Evolutionary conservation across 2,888 invertebrate species (phyloP).

Genomic region (Notocelia uddmanniana): DNA sequence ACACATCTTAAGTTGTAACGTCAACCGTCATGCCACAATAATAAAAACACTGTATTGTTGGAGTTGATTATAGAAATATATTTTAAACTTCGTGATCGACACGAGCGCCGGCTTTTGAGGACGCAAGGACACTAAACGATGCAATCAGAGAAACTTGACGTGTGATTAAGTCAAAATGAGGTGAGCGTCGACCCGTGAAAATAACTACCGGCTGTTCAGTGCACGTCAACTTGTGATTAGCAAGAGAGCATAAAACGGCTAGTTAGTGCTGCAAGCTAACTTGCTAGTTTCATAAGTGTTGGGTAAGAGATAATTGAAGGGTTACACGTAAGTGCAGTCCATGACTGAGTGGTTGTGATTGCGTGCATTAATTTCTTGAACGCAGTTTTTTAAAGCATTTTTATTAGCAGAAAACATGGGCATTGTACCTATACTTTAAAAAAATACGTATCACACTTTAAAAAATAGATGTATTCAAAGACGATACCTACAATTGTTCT

Average conservation of each 20-base stretch:
- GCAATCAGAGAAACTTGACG: constrained; percentile 39
- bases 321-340: constrained; percentile 16
- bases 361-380: neutral
- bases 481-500: too few species aligned
- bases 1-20: neutral
- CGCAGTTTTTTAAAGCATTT: neutral
- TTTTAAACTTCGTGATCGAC: constrained; percentile 18
- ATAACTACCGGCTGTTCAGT: constrained; percentile 20
- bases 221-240: constrained; percentile 11
- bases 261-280: constrained; percentile 1
- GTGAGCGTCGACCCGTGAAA: constrained; percentile 36
- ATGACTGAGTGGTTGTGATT: constrained; percentile 14
- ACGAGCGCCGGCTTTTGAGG: constrained; percentile 37
- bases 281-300: constrained; percentile 39
- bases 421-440: too few species aligned
- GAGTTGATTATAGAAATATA: too few species aligned
- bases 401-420: neutral
- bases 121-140: constrained; percentile 45
- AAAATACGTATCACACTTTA: neutral
- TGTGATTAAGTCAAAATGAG: constrained; percentile 27
- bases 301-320: constrained; percentile 27
- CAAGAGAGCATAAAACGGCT: neutral
- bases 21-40: neutral
- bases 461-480: too few species aligned
- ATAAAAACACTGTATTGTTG: neutral